These are phyloP conservation scores for Melanophora roralis DNA, from an alignment of 2,888 invertebrate species.

Conservation along the genomic window DNA sequence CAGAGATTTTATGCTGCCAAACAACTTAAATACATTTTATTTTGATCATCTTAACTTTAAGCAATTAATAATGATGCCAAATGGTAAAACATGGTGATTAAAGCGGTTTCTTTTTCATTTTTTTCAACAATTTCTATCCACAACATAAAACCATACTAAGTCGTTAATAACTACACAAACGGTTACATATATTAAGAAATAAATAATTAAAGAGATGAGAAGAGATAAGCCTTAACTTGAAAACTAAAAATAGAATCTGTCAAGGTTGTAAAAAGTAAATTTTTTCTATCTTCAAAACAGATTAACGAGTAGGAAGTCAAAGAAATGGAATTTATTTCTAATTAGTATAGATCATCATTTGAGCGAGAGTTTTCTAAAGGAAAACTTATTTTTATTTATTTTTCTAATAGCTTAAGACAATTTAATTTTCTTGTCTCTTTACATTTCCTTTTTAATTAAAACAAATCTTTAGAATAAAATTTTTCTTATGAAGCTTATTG, in stretches of 20 bases:
- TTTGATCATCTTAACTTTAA: not conserved
- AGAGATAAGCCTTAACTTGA: not conserved
- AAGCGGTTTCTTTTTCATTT: not conserved
- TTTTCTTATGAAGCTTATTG: not conserved
- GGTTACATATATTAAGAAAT: not conserved
- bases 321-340: not conserved
- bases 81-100: not conserved
- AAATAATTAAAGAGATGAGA: not conserved
- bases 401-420: not conserved
- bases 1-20: slow-evolving; percentile 10
- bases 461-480: not conserved
- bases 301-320: too few species aligned
- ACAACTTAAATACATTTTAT: not conserved
- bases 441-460: slow-evolving; percentile 37
- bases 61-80: slow-evolving; percentile 45
- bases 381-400: not conserved
- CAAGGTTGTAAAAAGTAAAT: too few species aligned
- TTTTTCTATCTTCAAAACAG: too few species aligned
- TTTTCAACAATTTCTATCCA: not conserved
- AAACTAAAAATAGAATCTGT: too few species aligned
- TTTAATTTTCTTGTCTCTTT: slow-evolving; percentile 14
- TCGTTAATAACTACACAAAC: not conserved
- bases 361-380: not conserved
- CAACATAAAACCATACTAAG: not conserved
- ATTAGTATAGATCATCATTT: not conserved